phyloP scores from a whole-genome alignment of 2,113 vertebrate species.

The Macaca nemestrina region DNA sequence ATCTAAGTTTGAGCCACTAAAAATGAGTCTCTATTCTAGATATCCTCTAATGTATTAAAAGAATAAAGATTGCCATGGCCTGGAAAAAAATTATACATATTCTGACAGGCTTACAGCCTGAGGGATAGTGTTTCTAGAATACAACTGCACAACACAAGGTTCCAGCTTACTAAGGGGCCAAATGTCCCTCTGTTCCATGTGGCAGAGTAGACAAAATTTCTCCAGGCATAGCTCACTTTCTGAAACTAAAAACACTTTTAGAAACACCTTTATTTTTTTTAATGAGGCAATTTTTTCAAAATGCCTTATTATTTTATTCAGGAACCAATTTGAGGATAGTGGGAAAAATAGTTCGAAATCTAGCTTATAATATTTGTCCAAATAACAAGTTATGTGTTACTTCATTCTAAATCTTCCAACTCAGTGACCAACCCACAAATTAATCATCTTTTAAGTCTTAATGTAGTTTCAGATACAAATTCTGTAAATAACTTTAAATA shows the following conservation, averaged over 20 bases:
- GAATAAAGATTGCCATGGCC: background rate
- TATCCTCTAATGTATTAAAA: background rate
- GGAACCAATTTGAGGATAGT: background rate
- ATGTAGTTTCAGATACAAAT: background rate
- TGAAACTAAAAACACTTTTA: background rate
- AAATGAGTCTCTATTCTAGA: background rate
- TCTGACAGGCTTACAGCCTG: background rate
- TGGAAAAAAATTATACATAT: background rate
- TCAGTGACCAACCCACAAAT: background rate
- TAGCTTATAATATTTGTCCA: background rate
- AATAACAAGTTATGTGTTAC: background rate
- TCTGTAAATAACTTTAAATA: background rate
- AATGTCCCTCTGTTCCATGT: background rate
- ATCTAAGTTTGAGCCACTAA: background rate
- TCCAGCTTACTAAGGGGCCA: rapidly evolving
- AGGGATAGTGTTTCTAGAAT: background rate
- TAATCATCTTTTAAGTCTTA: background rate
- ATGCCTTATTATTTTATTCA: background rate
- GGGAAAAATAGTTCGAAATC: background rate
- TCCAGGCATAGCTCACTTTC: background rate
- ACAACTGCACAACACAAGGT: background rate
- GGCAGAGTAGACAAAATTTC: background rate
- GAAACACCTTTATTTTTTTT: no score
- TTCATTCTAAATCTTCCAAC: background rate
- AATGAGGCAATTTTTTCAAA: background rate